Evolutionary conservation across 2,797 vertebrate genomes (phyloP).

Genomic region (Darevskia mixta): DNA sequence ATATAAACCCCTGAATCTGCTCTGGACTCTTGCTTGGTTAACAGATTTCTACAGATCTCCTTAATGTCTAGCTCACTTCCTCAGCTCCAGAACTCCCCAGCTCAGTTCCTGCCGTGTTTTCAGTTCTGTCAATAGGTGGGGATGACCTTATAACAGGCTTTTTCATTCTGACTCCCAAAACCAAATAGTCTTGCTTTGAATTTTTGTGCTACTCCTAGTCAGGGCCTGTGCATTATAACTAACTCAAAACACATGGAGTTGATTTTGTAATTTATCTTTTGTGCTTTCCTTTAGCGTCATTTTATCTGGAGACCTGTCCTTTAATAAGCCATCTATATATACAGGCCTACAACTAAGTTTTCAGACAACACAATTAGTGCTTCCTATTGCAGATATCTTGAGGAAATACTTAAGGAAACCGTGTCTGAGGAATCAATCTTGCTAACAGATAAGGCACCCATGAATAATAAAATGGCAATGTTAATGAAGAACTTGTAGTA

Average conservation of each 20-base stretch:
- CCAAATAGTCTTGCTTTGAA: neutral
- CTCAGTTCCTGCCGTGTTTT: too few relatives aligned
- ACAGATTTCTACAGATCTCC: too few relatives aligned
- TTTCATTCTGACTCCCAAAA: neutral
- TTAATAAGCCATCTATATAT: neutral
- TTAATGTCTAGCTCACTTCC: too few relatives aligned
- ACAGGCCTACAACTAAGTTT: neutral
- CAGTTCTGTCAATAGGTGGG: neutral
- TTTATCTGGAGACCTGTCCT: neutral
- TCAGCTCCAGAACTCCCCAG: too few relatives aligned
- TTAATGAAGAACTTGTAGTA: constrained; percentile 56
- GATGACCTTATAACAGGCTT: neutral
- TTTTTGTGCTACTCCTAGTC: neutral
- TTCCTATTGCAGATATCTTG: constrained; percentile 18
- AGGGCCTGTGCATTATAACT: too few relatives aligned
- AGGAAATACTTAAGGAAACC: constrained; percentile 41
- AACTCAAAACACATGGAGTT: neutral
- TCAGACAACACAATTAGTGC: constrained; percentile 2
- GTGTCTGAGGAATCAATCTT: constrained; percentile 53
- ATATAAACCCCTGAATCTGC: too few relatives aligned
- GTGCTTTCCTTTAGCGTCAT: neutral
- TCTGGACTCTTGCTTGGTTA: too few relatives aligned
- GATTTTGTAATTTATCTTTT: neutral
- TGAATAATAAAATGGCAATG: constrained; percentile 45
- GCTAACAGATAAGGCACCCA: constrained; percentile 44